Conservation (phyloP, 1,140 invertebrate species). For the Cephus cinctus region DNA sequence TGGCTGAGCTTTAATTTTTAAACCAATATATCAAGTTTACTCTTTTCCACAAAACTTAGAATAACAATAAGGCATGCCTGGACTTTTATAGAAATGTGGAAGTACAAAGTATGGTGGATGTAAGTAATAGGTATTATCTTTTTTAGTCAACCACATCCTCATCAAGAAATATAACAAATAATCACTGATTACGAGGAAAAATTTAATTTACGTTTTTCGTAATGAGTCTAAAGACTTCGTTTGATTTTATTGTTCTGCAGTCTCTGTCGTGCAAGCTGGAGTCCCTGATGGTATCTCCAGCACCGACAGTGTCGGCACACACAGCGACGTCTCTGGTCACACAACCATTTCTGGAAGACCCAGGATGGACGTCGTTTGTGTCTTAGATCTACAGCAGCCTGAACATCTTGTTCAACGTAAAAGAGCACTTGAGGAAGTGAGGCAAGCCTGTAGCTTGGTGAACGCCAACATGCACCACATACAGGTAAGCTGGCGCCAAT, state of each 20-base stretch:
- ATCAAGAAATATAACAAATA: too few species aligned
- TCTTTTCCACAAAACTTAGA: too few species aligned
- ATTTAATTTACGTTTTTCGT: slow-evolving; percentile 3
- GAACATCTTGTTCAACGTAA: slow-evolving; percentile 72
- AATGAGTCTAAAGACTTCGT: background rate
- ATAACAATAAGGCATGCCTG: too few species aligned
- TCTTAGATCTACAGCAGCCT: slow-evolving; percentile 77
- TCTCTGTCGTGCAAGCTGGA: slow-evolving; percentile 22
- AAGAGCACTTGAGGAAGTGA: slow-evolving; percentile 81
- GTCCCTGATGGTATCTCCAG: slow-evolving; percentile 42
- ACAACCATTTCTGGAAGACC: slow-evolving; percentile 63
- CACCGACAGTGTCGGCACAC: slow-evolving; percentile 73
- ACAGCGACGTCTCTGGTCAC: slow-evolving; percentile 68
- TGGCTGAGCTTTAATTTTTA: too few species aligned
- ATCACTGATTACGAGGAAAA: too few species aligned
- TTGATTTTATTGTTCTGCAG: slow-evolving; percentile 15
- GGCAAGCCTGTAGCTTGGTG: slow-evolving; percentile 73
- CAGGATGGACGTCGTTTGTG: slow-evolving; percentile 88
- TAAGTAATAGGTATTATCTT: too few species aligned
- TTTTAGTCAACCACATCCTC: too few species aligned
- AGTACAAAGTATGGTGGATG: too few species aligned
- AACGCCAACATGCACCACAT: slow-evolving; percentile 82
- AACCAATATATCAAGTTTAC: too few species aligned
- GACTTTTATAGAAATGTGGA: too few species aligned
- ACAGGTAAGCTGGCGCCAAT: slow-evolving; percentile 73